phyloP scores from a whole-genome alignment of 2,797 vertebrate species.

The Coreius guichenoti region DNA sequence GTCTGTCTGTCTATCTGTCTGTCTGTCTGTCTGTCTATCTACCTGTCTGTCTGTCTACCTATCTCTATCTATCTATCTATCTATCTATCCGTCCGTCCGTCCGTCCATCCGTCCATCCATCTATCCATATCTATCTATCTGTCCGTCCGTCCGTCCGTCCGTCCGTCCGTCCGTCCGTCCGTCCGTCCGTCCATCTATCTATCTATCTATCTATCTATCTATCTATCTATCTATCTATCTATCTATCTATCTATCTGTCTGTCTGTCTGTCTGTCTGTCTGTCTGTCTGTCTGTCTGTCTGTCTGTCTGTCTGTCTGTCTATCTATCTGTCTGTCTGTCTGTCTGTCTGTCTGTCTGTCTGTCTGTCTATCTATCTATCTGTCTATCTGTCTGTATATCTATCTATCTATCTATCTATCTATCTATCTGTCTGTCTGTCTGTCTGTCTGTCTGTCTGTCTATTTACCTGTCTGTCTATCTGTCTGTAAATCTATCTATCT shows the following conservation, averaged over 20 bases:
- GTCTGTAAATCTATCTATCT: not conserved
- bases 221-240: not conserved
- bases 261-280: not conserved
- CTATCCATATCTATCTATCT: not conserved
- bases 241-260: not conserved
- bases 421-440: not conserved
- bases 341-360: not conserved
- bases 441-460: not conserved
- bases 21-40: not conserved
- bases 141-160: not conserved
- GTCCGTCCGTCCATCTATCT: not conserved
- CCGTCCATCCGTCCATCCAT: not conserved
- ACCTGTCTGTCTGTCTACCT: not conserved
- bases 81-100: not conserved
- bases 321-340: not conserved
- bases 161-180: not conserved
- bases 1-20: not conserved
- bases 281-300: not conserved
- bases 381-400: not conserved
- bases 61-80: not conserved
- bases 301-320: no score
- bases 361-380: not conserved
- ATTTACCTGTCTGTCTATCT: not conserved
- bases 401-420: not conserved
- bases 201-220: not conserved